Evolutionary conservation across 2,113 vertebrate genomes (phyloP).

Genomic region (Psilopogon haemacephalus): DNA sequence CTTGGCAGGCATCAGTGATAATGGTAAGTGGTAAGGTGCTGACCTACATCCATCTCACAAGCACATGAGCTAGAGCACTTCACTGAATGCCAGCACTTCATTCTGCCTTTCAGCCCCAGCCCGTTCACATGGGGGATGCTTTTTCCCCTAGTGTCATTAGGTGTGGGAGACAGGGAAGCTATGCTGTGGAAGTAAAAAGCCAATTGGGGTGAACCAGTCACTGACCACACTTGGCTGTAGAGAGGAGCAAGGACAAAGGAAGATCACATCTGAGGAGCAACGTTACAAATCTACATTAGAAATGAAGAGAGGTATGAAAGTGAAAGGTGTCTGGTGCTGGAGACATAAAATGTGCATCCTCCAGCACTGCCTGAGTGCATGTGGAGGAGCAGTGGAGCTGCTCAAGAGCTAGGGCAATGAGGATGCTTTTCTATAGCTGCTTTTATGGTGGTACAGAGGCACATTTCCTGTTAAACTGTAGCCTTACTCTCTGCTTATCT

Average conservation of each 20-base stretch:
- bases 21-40: background rate
- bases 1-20: slow-evolving; percentile 27
- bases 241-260: background rate
- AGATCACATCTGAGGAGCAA: background rate
- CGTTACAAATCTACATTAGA: background rate
- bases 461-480: background rate
- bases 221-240: rapidly evolving
- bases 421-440: background rate
- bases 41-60: slow-evolving; percentile 30
- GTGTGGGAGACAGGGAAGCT: background rate
- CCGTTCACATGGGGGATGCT: background rate
- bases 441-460: background rate
- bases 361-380: background rate
- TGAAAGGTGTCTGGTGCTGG: background rate
- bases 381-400: background rate
- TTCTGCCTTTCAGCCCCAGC: background rate
- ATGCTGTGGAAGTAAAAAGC: background rate
- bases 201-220: background rate
- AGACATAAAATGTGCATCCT: background rate
- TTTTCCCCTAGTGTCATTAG: background rate
- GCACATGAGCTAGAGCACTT: background rate
- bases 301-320: background rate
- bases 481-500: background rate
- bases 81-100: background rate
- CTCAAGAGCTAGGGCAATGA: background rate